Evolutionary conservation across 2,113 vertebrate genomes (phyloP).

Genomic region (Lampris megalopsis): DNA sequence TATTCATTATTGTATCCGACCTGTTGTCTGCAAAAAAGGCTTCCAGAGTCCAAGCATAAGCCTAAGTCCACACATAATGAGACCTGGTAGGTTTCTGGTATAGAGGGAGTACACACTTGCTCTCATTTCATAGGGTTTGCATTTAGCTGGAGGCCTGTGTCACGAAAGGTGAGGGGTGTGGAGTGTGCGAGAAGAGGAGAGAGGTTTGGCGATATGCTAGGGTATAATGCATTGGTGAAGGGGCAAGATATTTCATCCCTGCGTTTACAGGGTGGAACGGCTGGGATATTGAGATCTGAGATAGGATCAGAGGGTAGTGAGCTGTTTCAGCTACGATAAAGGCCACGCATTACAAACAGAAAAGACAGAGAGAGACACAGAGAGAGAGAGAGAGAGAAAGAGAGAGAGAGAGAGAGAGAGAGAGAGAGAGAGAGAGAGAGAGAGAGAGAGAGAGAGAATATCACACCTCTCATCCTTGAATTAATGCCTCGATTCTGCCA

Average conservation of each 20-base stretch:
- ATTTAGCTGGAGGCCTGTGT: conserved; percentile 77
- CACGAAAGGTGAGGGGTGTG: conserved; percentile 77
- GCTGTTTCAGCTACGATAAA: conserved; percentile 80
- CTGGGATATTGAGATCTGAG: conserved; percentile 81
- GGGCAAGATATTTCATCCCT: conserved; percentile 80
- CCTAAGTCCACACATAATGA: conserved; percentile 80
- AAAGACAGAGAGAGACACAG: conserved; percentile 61
- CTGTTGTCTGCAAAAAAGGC: conserved; percentile 65
- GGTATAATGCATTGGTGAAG: conserved; percentile 78
- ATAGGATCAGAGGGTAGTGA: conserved; percentile 83
- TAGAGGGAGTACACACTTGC: conserved; percentile 71
- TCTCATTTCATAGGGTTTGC: conserved; percentile 70
- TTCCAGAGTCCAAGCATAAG: conserved; percentile 54
- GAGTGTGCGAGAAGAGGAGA: conserved; percentile 63
- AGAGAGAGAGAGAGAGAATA: conserved; percentile 59
- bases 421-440: conserved; percentile 48
- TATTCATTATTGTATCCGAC: conserved; percentile 77
- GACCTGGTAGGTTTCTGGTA: conserved; percentile 70
- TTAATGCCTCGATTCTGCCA: conserved; percentile 80
- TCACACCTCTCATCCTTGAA: conserved; percentile 81
- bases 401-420: conserved; percentile 1
- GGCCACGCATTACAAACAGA: conserved; percentile 78
- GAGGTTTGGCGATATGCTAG: conserved; percentile 68
- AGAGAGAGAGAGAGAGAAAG: conserved; percentile 48
- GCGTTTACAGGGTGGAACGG: conserved; percentile 80